These are phyloP conservation scores for Harpegnathos saltator DNA, from an alignment of 1,140 invertebrate genomes.

Conservation along the genomic window DNA sequence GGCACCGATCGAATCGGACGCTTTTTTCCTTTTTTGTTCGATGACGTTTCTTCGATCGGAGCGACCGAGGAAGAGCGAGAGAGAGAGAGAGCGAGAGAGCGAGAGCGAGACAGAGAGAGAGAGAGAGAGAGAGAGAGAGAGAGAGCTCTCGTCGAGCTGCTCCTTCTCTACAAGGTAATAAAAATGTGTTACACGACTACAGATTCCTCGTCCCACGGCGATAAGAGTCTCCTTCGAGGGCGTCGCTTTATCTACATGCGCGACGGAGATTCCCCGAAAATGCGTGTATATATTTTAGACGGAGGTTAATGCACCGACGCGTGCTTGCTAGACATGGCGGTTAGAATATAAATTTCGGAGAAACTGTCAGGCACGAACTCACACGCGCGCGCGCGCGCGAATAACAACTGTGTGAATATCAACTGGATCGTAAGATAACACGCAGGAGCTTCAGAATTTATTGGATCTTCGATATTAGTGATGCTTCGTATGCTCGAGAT, in stretches of 20 bases:
- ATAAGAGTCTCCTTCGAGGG: conserved; percentile 60
- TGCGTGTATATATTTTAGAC: conserved; percentile 55
- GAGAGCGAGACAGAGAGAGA: too few relatives aligned
- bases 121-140: too few relatives aligned
- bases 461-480: not conserved
- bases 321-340: not conserved
- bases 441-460: not conserved
- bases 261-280: conserved; percentile 60
- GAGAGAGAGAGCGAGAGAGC: not conserved
- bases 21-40: not conserved
- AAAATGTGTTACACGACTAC: conserved; percentile 64
- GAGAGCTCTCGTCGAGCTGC: conserved; percentile 20
- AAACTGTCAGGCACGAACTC: not conserved
- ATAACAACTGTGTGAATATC: conserved; percentile 8
- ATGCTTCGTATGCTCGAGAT: not conserved
- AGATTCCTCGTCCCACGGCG: conserved; percentile 53
- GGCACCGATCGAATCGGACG: not conserved
- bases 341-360: conserved; percentile 23
- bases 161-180: conserved; percentile 55
- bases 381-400: not conserved
- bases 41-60: too few relatives aligned
- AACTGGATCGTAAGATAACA: not conserved
- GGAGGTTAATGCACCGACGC: conserved; percentile 29
- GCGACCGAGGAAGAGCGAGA: not conserved
- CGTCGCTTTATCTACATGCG: conserved; percentile 60